Conservation (phyloP, 2,888 invertebrate species). For the Elegia similella region DNA sequence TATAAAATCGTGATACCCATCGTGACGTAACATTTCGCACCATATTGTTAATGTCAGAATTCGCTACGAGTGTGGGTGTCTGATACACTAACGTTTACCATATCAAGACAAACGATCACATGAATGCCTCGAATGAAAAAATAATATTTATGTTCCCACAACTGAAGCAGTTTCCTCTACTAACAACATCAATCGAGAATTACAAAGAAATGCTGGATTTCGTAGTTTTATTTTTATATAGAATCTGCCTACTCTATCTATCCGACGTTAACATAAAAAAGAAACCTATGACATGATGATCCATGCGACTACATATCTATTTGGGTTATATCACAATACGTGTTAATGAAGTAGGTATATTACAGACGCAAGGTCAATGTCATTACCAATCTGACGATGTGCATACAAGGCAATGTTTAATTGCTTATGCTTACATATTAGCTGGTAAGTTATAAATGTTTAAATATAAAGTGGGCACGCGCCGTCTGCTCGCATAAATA, state of each 20-base stretch:
- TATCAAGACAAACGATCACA: constrained; percentile 4
- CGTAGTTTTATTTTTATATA: too few relatives aligned
- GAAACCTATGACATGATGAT: too few relatives aligned
- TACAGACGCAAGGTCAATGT: constrained; percentile 14
- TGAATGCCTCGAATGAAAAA: not conserved
- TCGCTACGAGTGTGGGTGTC: constrained; percentile 5
- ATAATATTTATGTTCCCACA: constrained; percentile 3
- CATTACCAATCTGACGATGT: constrained; percentile 8
- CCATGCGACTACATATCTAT: too few relatives aligned
- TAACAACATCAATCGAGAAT: not conserved
- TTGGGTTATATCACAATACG: not conserved
- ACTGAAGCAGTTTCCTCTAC: not conserved
- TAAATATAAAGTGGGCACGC: constrained; percentile 26
- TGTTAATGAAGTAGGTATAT: not conserved
- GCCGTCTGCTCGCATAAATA: constrained; percentile 20
- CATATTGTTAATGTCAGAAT: constrained; percentile 20
- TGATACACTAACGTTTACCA: not conserved
- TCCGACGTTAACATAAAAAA: too few relatives aligned
- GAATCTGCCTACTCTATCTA: too few relatives aligned
- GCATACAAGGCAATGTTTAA: constrained; percentile 10
- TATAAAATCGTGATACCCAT: constrained; percentile 44
- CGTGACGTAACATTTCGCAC: constrained; percentile 44
- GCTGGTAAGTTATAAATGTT: constrained; percentile 15
- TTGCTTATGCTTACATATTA: constrained; percentile 17
- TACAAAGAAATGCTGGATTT: not conserved